A percentile compares a stretch with the other conserved stretches of the same genome.
Evolutionary conservation across 2,797 vertebrate species (phyloP).

Genomic region (Mus spretus): DNA sequence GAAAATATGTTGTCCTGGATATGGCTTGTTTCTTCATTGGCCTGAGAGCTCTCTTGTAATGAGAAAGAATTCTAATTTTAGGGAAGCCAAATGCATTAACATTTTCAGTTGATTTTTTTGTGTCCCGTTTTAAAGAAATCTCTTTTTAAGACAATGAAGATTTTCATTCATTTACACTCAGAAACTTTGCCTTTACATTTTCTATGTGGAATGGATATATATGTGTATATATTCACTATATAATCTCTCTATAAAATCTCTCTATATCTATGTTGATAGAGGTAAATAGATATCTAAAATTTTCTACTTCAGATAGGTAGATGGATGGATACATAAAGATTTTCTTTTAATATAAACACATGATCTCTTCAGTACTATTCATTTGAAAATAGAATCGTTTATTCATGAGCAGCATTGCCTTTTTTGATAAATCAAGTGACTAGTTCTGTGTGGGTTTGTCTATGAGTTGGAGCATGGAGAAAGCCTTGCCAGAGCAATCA

Average conservation of each 20-base stretch:
- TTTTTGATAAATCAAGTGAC: neutral
- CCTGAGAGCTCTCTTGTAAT: neutral
- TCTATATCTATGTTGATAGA: too few species aligned
- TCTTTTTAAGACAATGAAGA: conserved; percentile 47
- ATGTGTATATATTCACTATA: neutral
- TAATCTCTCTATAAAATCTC: neutral
- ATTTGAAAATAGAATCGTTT: neutral
- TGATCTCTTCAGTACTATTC: conserved; percentile 25
- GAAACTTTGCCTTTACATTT: neutral
- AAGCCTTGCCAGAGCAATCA: neutral
- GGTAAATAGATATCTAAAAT: neutral
- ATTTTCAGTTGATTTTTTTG: conserved; percentile 60
- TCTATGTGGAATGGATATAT: neutral
- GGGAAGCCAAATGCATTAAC: conserved; percentile 13
- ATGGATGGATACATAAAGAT: neutral
- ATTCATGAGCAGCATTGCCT: neutral
- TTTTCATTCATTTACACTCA: conserved; percentile 43
- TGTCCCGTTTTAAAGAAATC: conserved; percentile 39
- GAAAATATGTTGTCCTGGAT: neutral
- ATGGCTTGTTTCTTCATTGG: neutral
- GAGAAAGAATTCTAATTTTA: conserved; percentile 48
- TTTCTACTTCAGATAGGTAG: neutral
- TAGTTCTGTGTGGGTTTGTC: neutral
- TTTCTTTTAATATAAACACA: conserved; percentile 43
- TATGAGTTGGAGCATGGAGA: neutral